Evolutionary conservation across 2,797 vertebrate species (phyloP), one percentile per base, ranked within the genome.

Genomic region (Lycodopsis pacificus): DNA sequence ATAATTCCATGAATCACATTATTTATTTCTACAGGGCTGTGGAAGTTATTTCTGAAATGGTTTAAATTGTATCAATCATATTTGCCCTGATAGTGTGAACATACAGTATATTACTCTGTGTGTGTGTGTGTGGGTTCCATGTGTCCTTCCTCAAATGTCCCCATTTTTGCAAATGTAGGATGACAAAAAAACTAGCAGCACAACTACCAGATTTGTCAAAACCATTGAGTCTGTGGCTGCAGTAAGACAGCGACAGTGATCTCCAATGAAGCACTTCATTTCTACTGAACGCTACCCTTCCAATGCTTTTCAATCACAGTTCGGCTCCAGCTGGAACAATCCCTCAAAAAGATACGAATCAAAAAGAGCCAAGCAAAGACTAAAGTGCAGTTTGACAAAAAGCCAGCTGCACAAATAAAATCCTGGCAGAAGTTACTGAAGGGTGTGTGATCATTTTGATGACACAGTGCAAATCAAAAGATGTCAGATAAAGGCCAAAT

Each of bases 381-480:
- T 73, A 63, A 54, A 64, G 70, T 72, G 67, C 34, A 61, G 63
- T 57, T 38, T 49, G 68, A 66, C 44, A 73, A 61, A 72, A 46
- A 69, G 62, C 44, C 44, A 65, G 65, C n/a, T 2, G 40, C 54
- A 66, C 65, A 76, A 73, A 82, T 59, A 77, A 5, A 51, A 67
- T 48, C 40, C 19, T 11, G 6, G n/a, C 73, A 53, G 54, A 15
- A 56, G 58, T 32, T 40, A 12, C 64, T 57, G 6, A 46, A 67
- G 71, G 48, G 40, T 40, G 34, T 81, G 69, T 79, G 75, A 88
- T 81, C 56, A 27, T 71, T 75, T 76, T 69, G 63, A 73, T 73
- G 81, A 86, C 72, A 88, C 70, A 82, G 71, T 66, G 54, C 30
- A 76, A 87, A 89, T 93, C 76, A 90, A 85, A 88, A 61, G 51